Conservation (phyloP, 1,140 invertebrate species). For the Euura lappo region DNA sequence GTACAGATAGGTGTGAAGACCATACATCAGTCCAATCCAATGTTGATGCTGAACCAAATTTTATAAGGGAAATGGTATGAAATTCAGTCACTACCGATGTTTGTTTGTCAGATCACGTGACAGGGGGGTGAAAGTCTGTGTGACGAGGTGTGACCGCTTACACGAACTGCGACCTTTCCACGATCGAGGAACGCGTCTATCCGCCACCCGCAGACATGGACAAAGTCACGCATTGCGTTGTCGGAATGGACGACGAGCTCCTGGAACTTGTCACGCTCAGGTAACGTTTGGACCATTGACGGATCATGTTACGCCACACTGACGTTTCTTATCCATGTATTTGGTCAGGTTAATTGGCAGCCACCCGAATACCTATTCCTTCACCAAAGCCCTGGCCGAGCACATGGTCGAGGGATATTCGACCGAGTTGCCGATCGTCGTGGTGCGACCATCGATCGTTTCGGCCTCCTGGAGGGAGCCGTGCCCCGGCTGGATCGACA, state of each 20-base stretch:
- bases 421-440: conserved; percentile 72
- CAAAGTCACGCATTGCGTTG: conserved; percentile 52
- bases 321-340: neutral
- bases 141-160: too few species aligned
- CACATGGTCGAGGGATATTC: conserved; percentile 71
- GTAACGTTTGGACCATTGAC: neutral
- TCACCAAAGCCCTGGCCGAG: conserved; percentile 84
- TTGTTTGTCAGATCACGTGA: too few species aligned
- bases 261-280: conserved; percentile 49
- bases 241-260: conserved; percentile 52
- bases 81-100: too few species aligned
- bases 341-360: conserved; percentile 68
- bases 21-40: too few species aligned
- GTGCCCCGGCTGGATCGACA: conserved; percentile 82
- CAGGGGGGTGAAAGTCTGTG: too few species aligned
- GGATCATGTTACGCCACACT: too few species aligned
- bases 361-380: conserved; percentile 86
- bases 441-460: conserved; percentile 78
- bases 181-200: conserved; percentile 69
- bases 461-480: conserved; percentile 79
- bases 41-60: too few species aligned
- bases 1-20: too few species aligned
- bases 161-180: conserved; percentile 67
- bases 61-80: too few species aligned
- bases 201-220: conserved; percentile 54